A percentile compares a stretch with the other conserved stretches of the same genome.
These are phyloP conservation scores for Spodoptera frugiperda DNA, from an alignment of 1,140 invertebrate species.

Conservation along the genomic window DNA sequence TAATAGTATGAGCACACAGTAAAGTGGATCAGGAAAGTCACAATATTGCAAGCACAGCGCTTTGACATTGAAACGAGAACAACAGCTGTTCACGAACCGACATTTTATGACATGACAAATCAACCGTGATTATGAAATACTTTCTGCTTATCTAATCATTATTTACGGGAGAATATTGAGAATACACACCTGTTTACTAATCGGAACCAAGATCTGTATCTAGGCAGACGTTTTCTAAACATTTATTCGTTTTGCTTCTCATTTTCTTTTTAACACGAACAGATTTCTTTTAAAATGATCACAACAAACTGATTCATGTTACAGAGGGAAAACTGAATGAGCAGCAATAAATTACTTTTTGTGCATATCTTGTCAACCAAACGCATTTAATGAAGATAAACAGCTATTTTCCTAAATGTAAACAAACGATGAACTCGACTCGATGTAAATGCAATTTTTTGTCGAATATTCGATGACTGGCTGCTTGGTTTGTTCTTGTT, in stretches of 20 bases:
- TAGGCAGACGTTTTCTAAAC: too few relatives aligned
- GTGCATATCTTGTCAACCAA: slow-evolving; percentile 7
- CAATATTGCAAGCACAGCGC: slow-evolving; percentile 2
- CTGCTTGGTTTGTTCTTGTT: neutral
- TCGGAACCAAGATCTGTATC: too few relatives aligned
- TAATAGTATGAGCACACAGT: slow-evolving; percentile 8
- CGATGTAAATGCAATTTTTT: neutral
- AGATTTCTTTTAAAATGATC: too few relatives aligned
- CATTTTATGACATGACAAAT: neutral
- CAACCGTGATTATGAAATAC: neutral
- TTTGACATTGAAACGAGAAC: slow-evolving; percentile 27
- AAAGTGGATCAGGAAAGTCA: slow-evolving; percentile 10
- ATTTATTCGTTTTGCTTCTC: too few relatives aligned
- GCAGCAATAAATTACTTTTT: neutral
- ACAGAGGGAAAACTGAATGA: neutral
- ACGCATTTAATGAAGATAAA: slow-evolving; percentile 10
- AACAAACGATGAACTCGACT: slow-evolving; percentile 24
- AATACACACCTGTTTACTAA: neutral
- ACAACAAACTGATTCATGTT: too few relatives aligned
- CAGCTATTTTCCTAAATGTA: slow-evolving; percentile 26
- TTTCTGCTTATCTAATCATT: slow-evolving; percentile 20
- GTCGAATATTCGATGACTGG: slow-evolving; percentile 21
- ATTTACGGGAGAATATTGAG: neutral
- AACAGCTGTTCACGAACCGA: slow-evolving; percentile 10
- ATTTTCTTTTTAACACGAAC: too few relatives aligned